phyloP scores from a whole-genome alignment of 2,888 invertebrate species.

The Labia minor region DNA sequence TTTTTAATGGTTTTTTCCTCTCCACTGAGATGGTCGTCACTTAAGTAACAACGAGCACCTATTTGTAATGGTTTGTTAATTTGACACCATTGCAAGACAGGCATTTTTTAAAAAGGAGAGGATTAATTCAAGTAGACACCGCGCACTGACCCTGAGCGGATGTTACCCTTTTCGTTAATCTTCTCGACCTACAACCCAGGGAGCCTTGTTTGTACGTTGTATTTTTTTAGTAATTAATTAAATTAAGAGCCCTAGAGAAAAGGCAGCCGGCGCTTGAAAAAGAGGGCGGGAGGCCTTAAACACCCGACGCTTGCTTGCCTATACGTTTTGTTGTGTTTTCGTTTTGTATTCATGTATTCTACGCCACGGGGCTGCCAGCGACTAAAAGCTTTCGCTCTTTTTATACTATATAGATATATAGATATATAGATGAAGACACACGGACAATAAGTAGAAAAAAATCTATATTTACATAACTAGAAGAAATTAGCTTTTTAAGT shows the following conservation, averaged over 20 bases:
- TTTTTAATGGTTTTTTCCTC: too few relatives aligned
- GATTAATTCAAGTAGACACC: neutral
- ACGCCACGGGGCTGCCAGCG: neutral
- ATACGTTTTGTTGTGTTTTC: constrained; percentile 3
- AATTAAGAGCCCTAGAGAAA: constrained; percentile 13
- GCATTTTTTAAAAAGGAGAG: neutral
- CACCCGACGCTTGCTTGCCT: neutral
- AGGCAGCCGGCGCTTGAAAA: neutral
- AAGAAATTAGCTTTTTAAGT: neutral
- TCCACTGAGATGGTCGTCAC: too few relatives aligned
- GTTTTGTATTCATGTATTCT: constrained; percentile 13
- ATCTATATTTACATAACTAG: neutral
- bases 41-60: too few relatives aligned
- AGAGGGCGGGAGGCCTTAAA: neutral
- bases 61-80: too few relatives aligned
- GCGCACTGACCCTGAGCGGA: neutral
- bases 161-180: neutral
- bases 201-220: neutral
- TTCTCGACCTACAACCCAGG: neutral
- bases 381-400: constrained; percentile 7
- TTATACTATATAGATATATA: too few relatives aligned
- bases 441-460: neutral
- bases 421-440: neutral
- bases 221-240: constrained; percentile 13
- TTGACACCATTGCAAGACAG: too few relatives aligned